Evolutionary conservation across 2,888 invertebrate species (phyloP).

Genomic region (Cetonia aurata): DNA sequence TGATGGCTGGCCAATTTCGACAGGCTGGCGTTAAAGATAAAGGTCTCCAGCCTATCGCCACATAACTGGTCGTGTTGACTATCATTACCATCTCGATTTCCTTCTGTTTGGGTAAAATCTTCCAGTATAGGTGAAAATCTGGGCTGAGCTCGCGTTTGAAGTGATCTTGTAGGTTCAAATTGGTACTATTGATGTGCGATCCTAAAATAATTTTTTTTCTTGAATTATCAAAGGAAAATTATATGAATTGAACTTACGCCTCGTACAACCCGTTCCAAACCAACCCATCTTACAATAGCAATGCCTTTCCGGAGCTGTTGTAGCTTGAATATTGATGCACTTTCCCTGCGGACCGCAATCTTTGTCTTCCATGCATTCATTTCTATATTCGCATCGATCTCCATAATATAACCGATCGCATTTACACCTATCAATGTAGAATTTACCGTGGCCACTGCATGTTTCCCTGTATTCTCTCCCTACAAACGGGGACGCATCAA

Average conservation of each 20-base stretch:
- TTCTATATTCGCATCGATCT: conserved; percentile 85
- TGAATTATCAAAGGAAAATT: background rate
- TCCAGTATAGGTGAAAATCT: conserved; percentile 86
- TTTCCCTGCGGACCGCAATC: conserved; percentile 91
- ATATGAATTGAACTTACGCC: conserved; percentile 73
- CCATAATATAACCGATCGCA: conserved; percentile 88
- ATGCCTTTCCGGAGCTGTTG: conserved; percentile 83
- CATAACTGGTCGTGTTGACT: conserved; percentile 90
- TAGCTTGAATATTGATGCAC: conserved; percentile 85
- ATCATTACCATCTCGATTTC: conserved; percentile 91
- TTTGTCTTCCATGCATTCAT: conserved; percentile 86
- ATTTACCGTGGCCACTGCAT: conserved; percentile 88
- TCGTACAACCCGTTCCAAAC: conserved; percentile 87
- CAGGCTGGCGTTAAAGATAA: conserved; percentile 79
- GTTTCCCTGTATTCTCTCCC: conserved; percentile 84
- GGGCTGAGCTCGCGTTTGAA: conserved; percentile 79
- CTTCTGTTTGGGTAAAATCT: conserved; percentile 82
- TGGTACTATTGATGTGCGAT: conserved; percentile 80
- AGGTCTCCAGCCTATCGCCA: conserved; percentile 94
- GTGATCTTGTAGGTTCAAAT: conserved; percentile 79
- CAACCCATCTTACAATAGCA: conserved; percentile 94
- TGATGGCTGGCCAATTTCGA: conserved; percentile 82
- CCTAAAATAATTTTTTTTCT: conserved; percentile 67
- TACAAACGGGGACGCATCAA: conserved; percentile 57
- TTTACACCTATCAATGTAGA: conserved; percentile 82